These are phyloP conservation scores for Prosopocoilus inquinatus DNA, from an alignment of 2,888 invertebrate genomes.

Conservation along the genomic window DNA sequence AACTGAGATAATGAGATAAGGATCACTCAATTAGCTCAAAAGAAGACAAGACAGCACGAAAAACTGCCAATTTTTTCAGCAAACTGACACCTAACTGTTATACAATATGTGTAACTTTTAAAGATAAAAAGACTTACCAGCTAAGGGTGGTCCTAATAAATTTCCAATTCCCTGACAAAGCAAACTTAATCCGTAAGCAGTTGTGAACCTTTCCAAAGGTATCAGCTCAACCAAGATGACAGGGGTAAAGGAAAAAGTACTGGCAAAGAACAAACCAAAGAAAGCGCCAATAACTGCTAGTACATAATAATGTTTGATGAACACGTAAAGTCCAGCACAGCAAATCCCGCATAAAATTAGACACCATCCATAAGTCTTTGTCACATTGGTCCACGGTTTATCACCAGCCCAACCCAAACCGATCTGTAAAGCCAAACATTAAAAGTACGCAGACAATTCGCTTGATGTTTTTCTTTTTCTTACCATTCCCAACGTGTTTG, in stretches of 20 bases:
- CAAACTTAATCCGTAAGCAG: constrained; percentile 86
- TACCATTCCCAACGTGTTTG: constrained; percentile 89
- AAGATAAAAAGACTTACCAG: constrained; percentile 58
- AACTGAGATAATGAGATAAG: no score
- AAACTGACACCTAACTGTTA: no score
- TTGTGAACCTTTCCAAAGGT: constrained; percentile 87
- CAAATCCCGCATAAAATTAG: constrained; percentile 66
- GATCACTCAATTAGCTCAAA: no score
- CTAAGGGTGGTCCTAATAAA: constrained; percentile 87
- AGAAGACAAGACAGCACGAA: no score
- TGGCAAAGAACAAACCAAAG: constrained; percentile 89
- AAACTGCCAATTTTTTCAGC: no score
- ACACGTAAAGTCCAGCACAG: constrained; percentile 58
- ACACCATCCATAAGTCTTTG: constrained; percentile 78
- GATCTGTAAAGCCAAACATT: constrained; percentile 54
- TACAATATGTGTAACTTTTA: neutral
- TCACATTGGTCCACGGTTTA: constrained; percentile 77
- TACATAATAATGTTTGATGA: constrained; percentile 44
- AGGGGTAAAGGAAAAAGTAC: constrained; percentile 88
- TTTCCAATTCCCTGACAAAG: constrained; percentile 92
- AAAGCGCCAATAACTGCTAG: constrained; percentile 53
- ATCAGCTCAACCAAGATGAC: constrained; percentile 86
- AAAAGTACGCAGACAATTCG: neutral
- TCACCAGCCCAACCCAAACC: constrained; percentile 88
- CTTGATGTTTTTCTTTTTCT: constrained; percentile 34